A percentile compares a stretch with the other conserved stretches of the same genome.
Evolutionary conservation across 37 sponge, comb jelly and placozoan species (phyloP).

Genomic region (Agelas oroides): DNA sequence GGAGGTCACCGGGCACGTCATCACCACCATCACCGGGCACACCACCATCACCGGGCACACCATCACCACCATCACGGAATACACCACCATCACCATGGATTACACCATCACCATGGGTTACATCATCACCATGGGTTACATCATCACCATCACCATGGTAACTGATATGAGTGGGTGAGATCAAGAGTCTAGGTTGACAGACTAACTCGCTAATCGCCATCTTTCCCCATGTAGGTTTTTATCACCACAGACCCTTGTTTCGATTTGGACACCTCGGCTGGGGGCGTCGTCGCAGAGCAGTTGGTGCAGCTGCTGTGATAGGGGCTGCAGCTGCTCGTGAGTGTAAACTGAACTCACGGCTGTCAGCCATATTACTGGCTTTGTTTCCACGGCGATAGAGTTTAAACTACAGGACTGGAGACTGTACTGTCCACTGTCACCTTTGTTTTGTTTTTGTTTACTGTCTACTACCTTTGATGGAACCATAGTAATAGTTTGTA

Average conservation of each 20-base stretch:
- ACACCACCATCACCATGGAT: constrained; percentile 25
- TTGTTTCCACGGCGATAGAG: background rate
- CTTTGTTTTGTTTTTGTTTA: too few species aligned
- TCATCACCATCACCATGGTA: constrained; percentile 17
- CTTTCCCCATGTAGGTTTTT: background rate
- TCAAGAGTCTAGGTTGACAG: too few species aligned
- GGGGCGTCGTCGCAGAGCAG: background rate
- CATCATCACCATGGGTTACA: constrained; percentile 5
- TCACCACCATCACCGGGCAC: constrained; percentile 49
- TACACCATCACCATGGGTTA: constrained; percentile 15
- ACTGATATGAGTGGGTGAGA: too few species aligned
- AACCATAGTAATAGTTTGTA: too few species aligned
- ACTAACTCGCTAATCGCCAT: too few species aligned
- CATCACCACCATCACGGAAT: constrained; percentile 40
- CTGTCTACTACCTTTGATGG: too few species aligned
- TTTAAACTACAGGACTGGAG: too few species aligned
- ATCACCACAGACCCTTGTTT: background rate
- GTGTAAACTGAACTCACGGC: too few species aligned
- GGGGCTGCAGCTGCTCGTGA: constrained; percentile 10
- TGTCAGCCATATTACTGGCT: background rate
- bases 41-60: constrained; percentile 45
- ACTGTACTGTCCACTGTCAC: too few species aligned
- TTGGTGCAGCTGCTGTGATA: background rate
- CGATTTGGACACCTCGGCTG: constrained; percentile 23
- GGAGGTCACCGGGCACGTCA: constrained; percentile 26